Evolutionary conservation across 1,140 invertebrate species (phyloP), one percentile per base, ranked within the genome.

Genomic region (Pachypsylla venusta): DNA sequence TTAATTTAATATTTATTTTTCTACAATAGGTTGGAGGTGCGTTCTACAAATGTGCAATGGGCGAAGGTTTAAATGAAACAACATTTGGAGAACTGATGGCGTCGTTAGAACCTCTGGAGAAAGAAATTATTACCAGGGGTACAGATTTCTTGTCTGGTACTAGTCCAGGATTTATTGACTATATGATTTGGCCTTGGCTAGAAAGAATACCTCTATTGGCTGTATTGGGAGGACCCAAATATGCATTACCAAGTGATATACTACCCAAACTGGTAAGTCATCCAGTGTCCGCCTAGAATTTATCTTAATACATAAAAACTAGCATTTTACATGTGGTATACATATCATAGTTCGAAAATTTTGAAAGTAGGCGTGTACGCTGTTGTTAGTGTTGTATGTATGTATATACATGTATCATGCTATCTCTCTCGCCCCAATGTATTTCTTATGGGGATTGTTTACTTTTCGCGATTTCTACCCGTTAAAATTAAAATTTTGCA

Each of bases 161-260:
- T 10, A 71, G 78, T 59, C 85, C 87, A 3, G 85, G 85, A n/a
- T 87, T 87, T 77, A 74, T 84, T n/a, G 88, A 92, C 69, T 84
- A 87, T 58, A 89, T 90, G 86, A 85, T 91, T 59, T 92, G 88
- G 88, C 88, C 89, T 1, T 91, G 85, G 85, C 83, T 85, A 64
- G 88, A 93, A 69, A 77, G 85, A 62, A 68, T 78, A 0, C 74
- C 75, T 56, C 63, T 80, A 35, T 68, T 82, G 19, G 76, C 74
- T 57, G 63, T 82, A 10, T 63, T 78, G 42, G 74, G 75, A 22
- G 78, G 77, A 24, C 70, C 77, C 53, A 74, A 78, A 27, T 81
- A 76, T 72, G 67, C 74, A 39, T 68, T 77, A 63, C 73, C 74
- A 14, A 64, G 61, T 7, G 69, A 75, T 16, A 69, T 70, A 62